Evolutionary conservation across 2,797 vertebrate genomes (phyloP), one percentile per base, ranked within the genome.

Genomic region (Crax fasciolata): DNA sequence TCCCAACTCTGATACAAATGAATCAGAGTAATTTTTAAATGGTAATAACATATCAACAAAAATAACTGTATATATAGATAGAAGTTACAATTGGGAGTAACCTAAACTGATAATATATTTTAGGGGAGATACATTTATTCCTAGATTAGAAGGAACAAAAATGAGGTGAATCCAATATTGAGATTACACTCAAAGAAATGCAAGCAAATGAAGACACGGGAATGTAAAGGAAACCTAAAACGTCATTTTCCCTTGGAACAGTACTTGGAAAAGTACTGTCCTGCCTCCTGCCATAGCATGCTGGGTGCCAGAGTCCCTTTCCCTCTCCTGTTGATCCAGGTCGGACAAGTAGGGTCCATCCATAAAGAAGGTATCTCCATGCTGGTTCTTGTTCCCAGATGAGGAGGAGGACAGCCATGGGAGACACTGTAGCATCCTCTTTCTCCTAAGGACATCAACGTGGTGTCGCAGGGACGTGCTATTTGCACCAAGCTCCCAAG

Each of bases 61-160:
- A 89, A 55, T n/a, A 1, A 8, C 32, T 65, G 1, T 13, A 2
- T n/a, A 1, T 13, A 2, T n/a, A 13, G 55, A 27, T 17, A 70
- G 48, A 70, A 66, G 48, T 59, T 35, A 38, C 15, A 49, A 1
- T 10, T 44, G 20, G n/a, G 25, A 49, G 1, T 62, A 48, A 85
- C 46, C 28, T 24, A 44, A 71, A 82, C 61, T 19, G 19, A 15
- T 12, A 2, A 25, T 18, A 12, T 15, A 49, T 83, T 85, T 79
- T 35, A 74, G 15, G 13, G 27, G 35, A 38, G 13, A 51, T 38
- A 4, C 23, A 61, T 21, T 85, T 83, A 35, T 46, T 14, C 7
- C 3, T n/a, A 51, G 77, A 65, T 57, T 27, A n/a, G 7, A 28
- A 63, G 11, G 38, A 80, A 51, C 14, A 74, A 61, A 81, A 74